Evolutionary conservation across 2,113 vertebrate genomes (phyloP), one percentile per base, ranked within the genome.

Genomic region (Cyanoramphus novaezelandiae): DNA sequence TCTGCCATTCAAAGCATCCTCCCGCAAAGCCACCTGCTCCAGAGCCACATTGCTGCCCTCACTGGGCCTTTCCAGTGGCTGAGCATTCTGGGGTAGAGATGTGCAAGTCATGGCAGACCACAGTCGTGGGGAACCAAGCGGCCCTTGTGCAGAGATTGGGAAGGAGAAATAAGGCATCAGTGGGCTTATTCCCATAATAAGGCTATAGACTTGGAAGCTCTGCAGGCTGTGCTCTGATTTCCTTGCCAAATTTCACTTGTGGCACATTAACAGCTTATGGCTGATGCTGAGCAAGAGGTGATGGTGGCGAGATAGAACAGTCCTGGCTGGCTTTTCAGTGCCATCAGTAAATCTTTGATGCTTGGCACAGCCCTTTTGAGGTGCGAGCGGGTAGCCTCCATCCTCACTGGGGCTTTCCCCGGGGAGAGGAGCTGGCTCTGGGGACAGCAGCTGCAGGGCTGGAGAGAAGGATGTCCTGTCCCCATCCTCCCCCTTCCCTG

Each of bases 401-500:
- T 52, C 12, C 21, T 10, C 3, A 2, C 5, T 0, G 0, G 18
- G 41, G 28, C 46, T 87, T 76, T 46, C 18, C 19, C 49, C 1
- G 4, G 46, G 13, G 41, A 55, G 20, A 8, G 18, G 17, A 86
- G 21, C 25, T 31, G 35, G 18, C 50, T 70, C 85, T 72, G 74
- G 64, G 91, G 68, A 86, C 70, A 57, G 57, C 92, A 94, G 92
- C 82, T 93, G 91, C 68, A n/a, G 49, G 49, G 46, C 25, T 0
- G 4, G 39, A 52, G 33, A 91, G 65, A 68, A 97, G 43, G 89
- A 82, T 92, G 91, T 78, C 84, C 77, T 52, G 29, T 89, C 44
- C 69, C 57, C 84, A 49, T 88, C 76, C 76, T 96, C 82, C 84
- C n/a, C 47, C n/a, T 74, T 88, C 93, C 76, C 88, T 62, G 41